Conservation (phyloP, 2,888 invertebrate genomes). For the Cheiracanthium punctorium region DNA sequence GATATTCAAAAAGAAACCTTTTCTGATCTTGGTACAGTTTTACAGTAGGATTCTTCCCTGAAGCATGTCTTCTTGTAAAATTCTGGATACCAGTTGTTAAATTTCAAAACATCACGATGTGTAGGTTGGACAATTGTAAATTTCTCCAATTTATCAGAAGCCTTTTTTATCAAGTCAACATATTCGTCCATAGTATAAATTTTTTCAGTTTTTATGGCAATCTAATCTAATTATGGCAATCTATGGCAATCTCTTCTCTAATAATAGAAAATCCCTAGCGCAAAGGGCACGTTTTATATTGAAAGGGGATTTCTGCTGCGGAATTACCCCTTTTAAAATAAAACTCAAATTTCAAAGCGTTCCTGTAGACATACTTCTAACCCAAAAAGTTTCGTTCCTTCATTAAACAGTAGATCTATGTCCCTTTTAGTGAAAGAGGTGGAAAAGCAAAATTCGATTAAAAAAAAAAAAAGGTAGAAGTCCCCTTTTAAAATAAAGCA, state of each 20-base stretch:
- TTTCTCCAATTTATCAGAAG: not conserved
- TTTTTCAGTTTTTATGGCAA: conserved; percentile 1
- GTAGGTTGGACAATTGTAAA: conserved; percentile 5
- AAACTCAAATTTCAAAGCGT: not conserved
- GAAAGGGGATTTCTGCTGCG: not conserved
- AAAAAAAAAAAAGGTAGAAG: not conserved
- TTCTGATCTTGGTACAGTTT: conserved; percentile 11
- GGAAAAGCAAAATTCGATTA: not conserved
- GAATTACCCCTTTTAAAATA: not conserved
- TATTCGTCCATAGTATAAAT: not conserved
- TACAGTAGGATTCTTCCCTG: not conserved
- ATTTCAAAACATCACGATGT: conserved; percentile 4
- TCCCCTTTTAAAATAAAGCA: not conserved
- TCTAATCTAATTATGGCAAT: too few relatives aligned
- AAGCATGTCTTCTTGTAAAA: conserved; percentile 8
- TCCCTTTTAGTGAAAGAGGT: not conserved
- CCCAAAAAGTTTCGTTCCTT: not conserved
- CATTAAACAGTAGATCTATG: conserved; percentile 3
- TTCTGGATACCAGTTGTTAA: conserved; percentile 8
- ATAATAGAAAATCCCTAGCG: conserved; percentile 4
- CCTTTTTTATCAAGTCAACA: not conserved
- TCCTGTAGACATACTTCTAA: not conserved
- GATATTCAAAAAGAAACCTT: not conserved
- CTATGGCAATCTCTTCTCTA: not conserved
- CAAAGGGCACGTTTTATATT: too few relatives aligned